Base-by-base conservation (phyloP, 2,888 invertebrate genomes). In the Lithophane leautieri region DNA sequence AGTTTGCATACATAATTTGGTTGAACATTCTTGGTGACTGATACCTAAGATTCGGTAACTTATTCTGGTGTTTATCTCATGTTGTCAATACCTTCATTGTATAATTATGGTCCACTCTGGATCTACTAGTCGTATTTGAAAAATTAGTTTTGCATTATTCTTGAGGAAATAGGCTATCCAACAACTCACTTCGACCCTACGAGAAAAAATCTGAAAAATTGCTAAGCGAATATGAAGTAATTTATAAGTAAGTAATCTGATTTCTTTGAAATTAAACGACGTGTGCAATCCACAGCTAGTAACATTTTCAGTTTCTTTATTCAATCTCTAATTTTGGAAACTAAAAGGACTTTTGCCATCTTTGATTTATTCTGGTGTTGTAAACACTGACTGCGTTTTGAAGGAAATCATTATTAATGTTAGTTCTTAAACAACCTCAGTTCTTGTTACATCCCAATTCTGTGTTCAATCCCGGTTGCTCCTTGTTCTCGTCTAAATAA, bases 1-100 rank as follows among this genome's bases (percentile, higher is more conserved):
- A 70, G 62, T 70, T 66, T 52, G 22, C n/a, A 52, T 44, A 74
- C 9, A 61, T 61, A 47, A 76, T 69, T 54, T 50, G 47, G 9
- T 50, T 50, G 50, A 50, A 50, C 0, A 50, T 50, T 50, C 50
- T 50, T 22, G 22, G 50, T 50, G 22, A 50, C 22, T 50, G 22
- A 8, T 50, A n/a, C n/a, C n/a, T n/a, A 22, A 50, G 50, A 50
- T 50, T 50, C 8, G 9, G 22, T 3, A 50, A 22, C 19, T 50
- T 50, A 50, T 56, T 40, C 22, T 34, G 11, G 50, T 42, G 8
- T 73, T 40, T 34, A 8, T n/a, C 54, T 54, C 3, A 22, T 62
- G 34, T n/a, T n/a, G 8, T 22, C 14, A 61, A 12, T 22, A 34
- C 3, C 44, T 44, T 47, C 6, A 4, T 47, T 47, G 34, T 47